These are phyloP conservation scores for Odontesthes bonariensis DNA, from an alignment of 2,113 vertebrate genomes.

Conservation along the genomic window DNA sequence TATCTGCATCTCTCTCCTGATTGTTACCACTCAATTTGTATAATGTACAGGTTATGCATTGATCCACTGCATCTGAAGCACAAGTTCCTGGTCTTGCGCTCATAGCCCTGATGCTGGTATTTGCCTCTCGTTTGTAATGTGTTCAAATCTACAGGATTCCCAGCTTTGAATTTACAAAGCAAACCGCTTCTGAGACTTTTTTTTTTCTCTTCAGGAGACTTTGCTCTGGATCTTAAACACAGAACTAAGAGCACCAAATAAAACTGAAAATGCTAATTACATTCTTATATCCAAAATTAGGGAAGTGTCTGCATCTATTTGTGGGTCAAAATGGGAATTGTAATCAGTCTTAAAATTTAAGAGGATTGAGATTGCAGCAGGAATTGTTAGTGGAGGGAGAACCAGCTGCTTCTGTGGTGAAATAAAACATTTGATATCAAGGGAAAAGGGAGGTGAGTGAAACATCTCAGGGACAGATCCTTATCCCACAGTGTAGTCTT, in stretches of 20 bases:
- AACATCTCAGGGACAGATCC: conserved; percentile 25
- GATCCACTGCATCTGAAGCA: neutral
- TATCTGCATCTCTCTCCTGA: neutral
- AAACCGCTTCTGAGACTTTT: too few species aligned
- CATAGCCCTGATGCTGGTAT: neutral
- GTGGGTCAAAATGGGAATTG: too few species aligned
- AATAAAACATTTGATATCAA: conserved; percentile 12
- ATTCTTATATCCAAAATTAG: too few species aligned
- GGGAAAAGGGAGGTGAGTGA: conserved; percentile 16
- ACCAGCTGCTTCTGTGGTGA: conserved; percentile 10
- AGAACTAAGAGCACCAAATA: too few species aligned
- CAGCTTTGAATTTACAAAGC: too few species aligned
- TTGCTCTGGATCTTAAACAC: too few species aligned
- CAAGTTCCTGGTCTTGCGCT: neutral
- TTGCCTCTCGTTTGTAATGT: neutral
- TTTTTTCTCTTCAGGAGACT: too few species aligned
- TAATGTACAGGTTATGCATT: neutral
- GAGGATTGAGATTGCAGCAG: neutral
- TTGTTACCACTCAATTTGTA: neutral
- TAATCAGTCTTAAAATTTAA: too few species aligned
- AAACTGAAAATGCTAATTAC: too few species aligned
- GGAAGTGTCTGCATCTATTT: too few species aligned
- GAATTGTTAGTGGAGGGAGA: neutral
- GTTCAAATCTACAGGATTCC: too few species aligned
- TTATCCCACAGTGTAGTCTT: conserved; percentile 1